A percentile compares a stretch with the other conserved stretches of the same genome.
Evolutionary conservation across 2,113 vertebrate species (phyloP).

Genomic region (Balaeniceps rex): DNA sequence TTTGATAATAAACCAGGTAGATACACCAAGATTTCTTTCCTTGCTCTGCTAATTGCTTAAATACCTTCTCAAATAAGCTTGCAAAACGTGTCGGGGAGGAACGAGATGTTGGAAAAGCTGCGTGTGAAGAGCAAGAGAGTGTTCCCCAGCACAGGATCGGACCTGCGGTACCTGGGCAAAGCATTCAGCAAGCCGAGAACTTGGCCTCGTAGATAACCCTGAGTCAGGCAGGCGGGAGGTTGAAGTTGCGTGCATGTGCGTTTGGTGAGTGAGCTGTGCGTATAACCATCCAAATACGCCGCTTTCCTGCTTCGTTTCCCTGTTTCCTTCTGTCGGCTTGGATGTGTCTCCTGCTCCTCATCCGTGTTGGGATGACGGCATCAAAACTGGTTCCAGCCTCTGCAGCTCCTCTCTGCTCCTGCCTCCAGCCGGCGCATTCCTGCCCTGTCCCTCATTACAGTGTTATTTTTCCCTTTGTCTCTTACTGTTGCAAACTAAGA

Average conservation of each 20-base stretch:
- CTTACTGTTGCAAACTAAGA: slow-evolving; percentile 43
- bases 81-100: background rate
- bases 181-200: background rate
- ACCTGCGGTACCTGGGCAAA: fast-evolving
- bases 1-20: background rate
- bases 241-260: background rate
- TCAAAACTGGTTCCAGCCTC: background rate
- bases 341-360: background rate
- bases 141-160: background rate
- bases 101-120: background rate
- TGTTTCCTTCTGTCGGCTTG: background rate
- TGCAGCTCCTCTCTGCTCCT: background rate
- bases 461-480: slow-evolving; percentile 40
- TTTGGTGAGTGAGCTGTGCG: background rate
- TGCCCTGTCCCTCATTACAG: background rate
- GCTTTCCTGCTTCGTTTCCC: background rate
- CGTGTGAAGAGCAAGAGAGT: background rate
- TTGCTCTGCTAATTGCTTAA: background rate
- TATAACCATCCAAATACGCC: background rate
- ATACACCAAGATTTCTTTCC: background rate
- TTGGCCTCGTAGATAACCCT: fast-evolving
- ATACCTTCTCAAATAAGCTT: background rate
- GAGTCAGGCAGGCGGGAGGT: background rate
- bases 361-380: fast-evolving
- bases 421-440: background rate